Conservation (phyloP, 2,113 vertebrate species). For the Stigmatopora nigra region DNA sequence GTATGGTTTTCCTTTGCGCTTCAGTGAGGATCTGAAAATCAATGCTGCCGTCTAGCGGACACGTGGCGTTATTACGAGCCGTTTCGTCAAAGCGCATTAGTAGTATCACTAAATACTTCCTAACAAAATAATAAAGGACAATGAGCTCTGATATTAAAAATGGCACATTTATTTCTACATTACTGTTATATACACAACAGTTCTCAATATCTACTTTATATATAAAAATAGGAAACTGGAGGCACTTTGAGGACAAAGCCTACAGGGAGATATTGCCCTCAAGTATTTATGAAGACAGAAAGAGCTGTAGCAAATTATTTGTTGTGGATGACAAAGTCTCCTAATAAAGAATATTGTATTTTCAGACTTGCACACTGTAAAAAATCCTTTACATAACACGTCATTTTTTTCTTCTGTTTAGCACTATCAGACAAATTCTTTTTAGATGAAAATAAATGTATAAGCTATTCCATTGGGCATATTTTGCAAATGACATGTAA, state of each 20-base stretch:
- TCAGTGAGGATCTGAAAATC: neutral
- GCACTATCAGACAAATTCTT: conserved; percentile 23
- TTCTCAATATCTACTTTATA: conserved; percentile 80
- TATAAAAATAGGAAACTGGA: conserved; percentile 81
- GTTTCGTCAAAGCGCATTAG: too few species aligned
- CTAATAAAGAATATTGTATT: conserved; percentile 31
- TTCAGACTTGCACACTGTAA: conserved; percentile 38
- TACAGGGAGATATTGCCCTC: conserved; percentile 72
- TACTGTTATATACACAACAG: conserved; percentile 92
- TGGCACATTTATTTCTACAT: conserved; percentile 94
- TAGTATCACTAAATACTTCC: too few species aligned
- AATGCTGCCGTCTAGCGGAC: conserved; percentile 4
- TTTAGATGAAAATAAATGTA: conserved; percentile 29
- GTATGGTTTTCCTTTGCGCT: neutral
- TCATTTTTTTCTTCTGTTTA: conserved; percentile 33
- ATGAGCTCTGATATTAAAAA: conserved; percentile 77
- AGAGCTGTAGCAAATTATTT: conserved; percentile 51
- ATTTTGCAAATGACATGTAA: conserved; percentile 32
- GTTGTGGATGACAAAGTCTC: conserved; percentile 39
- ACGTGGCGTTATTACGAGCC: neutral
- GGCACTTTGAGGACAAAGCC: conserved; percentile 75
- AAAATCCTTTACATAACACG: conserved; percentile 30
- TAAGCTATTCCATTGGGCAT: conserved; percentile 20
- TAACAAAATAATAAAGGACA: conserved; percentile 1
- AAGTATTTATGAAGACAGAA: conserved; percentile 60